Percentiles rank a stretch among this genome's conserved stretches.
Evolutionary conservation across 64 coral and sea anemone species (phyloP).

Genomic region (Orbicella faveolata): DNA sequence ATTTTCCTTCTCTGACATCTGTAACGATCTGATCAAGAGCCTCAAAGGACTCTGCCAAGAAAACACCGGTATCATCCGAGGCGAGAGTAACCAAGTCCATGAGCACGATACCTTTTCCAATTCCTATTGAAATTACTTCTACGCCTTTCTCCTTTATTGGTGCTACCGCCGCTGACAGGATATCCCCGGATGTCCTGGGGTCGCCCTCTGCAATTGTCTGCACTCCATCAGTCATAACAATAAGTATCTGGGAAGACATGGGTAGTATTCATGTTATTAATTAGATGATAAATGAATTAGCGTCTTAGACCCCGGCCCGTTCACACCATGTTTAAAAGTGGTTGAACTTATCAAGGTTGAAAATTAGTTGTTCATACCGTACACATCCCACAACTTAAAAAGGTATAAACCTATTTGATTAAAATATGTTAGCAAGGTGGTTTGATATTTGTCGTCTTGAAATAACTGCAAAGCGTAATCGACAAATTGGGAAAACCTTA

Average conservation of each 20-base stretch:
- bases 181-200: not conserved
- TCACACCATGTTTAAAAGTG: too few relatives aligned
- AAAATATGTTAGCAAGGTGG: too few relatives aligned
- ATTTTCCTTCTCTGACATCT: conserved; percentile 1
- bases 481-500: too few relatives aligned
- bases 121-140: conserved; percentile 9
- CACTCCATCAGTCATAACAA: conserved; percentile 25
- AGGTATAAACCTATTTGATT: too few relatives aligned
- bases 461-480: too few relatives aligned
- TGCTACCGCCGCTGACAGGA: not conserved
- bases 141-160: conserved; percentile 32
- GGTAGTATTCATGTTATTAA: not conserved
- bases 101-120: not conserved
- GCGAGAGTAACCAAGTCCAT: conserved; percentile 6
- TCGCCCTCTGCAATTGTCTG: not conserved
- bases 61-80: not conserved
- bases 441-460: too few relatives aligned
- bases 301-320: too few relatives aligned
- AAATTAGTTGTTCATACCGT: too few relatives aligned
- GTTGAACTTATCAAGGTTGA: too few relatives aligned
- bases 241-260: not conserved
- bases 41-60: not conserved
- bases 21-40: not conserved
- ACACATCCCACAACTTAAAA: too few relatives aligned
- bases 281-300: too few relatives aligned